A percentile compares a stretch with the other conserved stretches of the same genome.
Evolutionary conservation across 2,113 vertebrate genomes (phyloP).

Genomic region (Tachycineta bicolor): DNA sequence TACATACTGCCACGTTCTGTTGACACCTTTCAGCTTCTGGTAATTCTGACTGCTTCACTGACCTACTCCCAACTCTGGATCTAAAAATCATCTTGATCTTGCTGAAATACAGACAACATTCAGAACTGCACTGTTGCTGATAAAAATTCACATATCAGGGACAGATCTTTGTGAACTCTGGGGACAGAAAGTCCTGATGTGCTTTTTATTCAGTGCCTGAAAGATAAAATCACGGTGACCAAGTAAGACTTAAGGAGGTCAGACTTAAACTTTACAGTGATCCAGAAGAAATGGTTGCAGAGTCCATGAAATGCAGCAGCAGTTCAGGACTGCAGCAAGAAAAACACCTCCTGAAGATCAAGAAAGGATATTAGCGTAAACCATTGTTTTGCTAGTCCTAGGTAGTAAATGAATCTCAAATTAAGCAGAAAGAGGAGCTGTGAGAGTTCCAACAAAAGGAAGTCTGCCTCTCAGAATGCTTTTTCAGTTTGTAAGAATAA

Average conservation of each 20-base stretch:
- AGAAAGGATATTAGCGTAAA: background rate
- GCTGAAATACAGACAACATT: background rate
- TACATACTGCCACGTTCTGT: background rate
- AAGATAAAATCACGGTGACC: background rate
- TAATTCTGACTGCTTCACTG: background rate
- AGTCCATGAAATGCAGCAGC: background rate
- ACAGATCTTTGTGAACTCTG: background rate
- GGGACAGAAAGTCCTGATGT: rapidly evolving
- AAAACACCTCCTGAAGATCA: background rate
- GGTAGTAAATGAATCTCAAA: background rate
- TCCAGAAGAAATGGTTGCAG: background rate
- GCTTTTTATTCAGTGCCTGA: background rate
- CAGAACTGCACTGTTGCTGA: background rate
- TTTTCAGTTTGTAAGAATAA: background rate
- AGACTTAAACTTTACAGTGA: background rate
- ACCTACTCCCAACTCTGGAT: background rate
- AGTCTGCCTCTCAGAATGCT: background rate
- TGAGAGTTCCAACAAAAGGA: background rate
- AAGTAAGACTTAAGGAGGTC: background rate
- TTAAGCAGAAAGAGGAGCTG: background rate
- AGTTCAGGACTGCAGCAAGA: background rate
- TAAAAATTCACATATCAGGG: background rate
- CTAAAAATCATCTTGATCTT: background rate
- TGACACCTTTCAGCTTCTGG: background rate
- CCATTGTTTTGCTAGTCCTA: background rate